These are phyloP conservation scores for Fringilla coelebs DNA, from an alignment of 2,797 vertebrate species.

Conservation along the genomic window DNA sequence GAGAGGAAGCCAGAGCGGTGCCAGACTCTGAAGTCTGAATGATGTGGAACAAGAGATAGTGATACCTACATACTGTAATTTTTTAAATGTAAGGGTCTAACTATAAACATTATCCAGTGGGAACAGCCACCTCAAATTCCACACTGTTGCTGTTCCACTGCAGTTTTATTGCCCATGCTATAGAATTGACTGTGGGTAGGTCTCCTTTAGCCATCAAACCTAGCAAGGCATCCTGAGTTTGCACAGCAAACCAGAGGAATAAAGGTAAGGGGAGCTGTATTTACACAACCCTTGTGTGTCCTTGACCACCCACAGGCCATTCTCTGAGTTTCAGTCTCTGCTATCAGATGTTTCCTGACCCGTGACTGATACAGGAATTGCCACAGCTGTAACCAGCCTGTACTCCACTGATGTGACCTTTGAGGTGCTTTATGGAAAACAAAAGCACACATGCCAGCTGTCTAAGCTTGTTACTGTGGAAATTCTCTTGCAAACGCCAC, in stretches of 20 bases:
- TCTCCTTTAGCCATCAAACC: background rate
- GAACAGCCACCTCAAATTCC: background rate
- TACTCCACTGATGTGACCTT: background rate
- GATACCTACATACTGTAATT: background rate
- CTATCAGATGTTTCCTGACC: background rate
- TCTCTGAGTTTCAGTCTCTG: background rate
- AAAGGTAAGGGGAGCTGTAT: background rate
- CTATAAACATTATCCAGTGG: background rate
- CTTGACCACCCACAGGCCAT: background rate
- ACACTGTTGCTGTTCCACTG: background rate
- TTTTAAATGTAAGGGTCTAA: background rate
- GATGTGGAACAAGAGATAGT: background rate
- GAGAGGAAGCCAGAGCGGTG: background rate
- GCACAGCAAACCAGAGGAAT: background rate
- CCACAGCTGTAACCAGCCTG: background rate
- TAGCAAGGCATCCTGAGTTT: background rate
- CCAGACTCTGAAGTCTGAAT: background rate
- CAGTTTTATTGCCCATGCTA: background rate
- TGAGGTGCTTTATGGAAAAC: background rate
- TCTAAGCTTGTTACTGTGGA: background rate
- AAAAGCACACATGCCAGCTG: background rate
- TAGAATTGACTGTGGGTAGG: background rate
- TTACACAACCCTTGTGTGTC: background rate
- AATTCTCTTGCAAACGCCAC: background rate
- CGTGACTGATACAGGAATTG: background rate